phyloP scores from a whole-genome alignment of 1,140 invertebrate genomes.

The Nebria ingens region DNA sequence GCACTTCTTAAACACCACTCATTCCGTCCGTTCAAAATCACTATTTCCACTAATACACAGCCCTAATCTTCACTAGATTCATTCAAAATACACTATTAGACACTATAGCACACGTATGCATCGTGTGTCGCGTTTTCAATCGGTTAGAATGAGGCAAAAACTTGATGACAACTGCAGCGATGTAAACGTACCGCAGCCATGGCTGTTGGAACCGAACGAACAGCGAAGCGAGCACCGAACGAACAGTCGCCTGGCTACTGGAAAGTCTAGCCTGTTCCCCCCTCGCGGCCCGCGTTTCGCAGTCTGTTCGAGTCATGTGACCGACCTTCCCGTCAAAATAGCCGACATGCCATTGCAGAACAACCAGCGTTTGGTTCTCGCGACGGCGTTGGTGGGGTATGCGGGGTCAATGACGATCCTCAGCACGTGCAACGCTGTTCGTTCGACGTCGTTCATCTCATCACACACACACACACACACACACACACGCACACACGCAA shows the following conservation, averaged over 20 bases:
- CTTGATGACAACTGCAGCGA: background rate
- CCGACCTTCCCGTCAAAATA: conserved; percentile 69
- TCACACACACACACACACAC: background rate
- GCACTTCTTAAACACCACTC: background rate
- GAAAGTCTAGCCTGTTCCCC: conserved; percentile 38
- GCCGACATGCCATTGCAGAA: conserved; percentile 41
- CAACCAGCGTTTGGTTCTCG: conserved; percentile 13
- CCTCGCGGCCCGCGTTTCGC: background rate
- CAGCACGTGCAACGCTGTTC: background rate
- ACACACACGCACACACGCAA: too few species aligned
- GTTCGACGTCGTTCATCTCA: background rate
- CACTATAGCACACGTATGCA: background rate
- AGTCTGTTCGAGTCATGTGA: conserved; percentile 38
- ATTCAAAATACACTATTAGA: background rate
- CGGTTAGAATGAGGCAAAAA: background rate
- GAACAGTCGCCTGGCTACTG: conserved; percentile 39
- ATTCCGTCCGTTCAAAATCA: too few species aligned
- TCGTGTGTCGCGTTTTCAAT: background rate
- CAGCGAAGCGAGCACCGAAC: conserved; percentile 31
- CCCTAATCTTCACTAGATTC: too few species aligned
- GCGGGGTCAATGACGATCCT: background rate
- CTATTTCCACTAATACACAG: too few species aligned
- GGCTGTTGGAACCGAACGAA: conserved; percentile 8
- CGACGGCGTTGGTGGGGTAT: background rate
- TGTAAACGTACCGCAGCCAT: background rate